Base-by-base conservation (phyloP, 2,113 vertebrate species). In the Apteryx mantelli region DNA sequence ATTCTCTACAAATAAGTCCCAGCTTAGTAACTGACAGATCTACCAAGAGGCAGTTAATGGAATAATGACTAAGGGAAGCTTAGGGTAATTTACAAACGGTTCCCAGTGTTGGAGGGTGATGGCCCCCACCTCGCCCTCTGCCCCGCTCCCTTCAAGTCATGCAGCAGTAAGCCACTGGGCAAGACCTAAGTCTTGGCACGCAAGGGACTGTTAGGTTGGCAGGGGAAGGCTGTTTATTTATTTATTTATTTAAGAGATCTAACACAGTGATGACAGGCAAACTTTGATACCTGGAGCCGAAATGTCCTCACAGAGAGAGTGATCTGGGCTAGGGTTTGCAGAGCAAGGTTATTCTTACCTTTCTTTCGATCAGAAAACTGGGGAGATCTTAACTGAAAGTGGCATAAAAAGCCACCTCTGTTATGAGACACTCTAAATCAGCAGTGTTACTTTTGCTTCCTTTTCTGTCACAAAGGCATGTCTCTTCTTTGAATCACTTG, bases 21-120 rank as follows among this genome's bases (percentile, higher is more conserved):
- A 95, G 94, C 95, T 96, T 95, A 97, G 95, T 95, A 97, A 96
- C 96, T 75, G 93, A 97, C 96, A 97, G 97, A 97, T 97, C 97
- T 97, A 98, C 94, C 95, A 90, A 97, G 97, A 97, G 96, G 96
- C 95, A 94, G 94, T 91, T 97, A 96, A 98, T 95, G 96, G 96
- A 96, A 96, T 96, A 96, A 96, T 93, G 96, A 94, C 94, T 91
- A 86, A 87, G 93, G 96, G 88, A 97, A 97, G 88, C 88, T 96
- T 95, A 91, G 91, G 81, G 93, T 96, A 92, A 97, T 94, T 94
- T 93, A 92, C 86, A 82, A 97, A 76, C 91, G 42, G 79, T 70
- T 96, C 91, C 66, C 24, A 36, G 82, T 79, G 90, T 87, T 40
- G 86, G 86, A 95, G 82, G 75, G 82, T 16, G 81, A 50, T 80